Evolutionary conservation across 2,888 invertebrate genomes (phyloP), one percentile per base, ranked within the genome.

Genomic region (Sthenelais limicola): DNA sequence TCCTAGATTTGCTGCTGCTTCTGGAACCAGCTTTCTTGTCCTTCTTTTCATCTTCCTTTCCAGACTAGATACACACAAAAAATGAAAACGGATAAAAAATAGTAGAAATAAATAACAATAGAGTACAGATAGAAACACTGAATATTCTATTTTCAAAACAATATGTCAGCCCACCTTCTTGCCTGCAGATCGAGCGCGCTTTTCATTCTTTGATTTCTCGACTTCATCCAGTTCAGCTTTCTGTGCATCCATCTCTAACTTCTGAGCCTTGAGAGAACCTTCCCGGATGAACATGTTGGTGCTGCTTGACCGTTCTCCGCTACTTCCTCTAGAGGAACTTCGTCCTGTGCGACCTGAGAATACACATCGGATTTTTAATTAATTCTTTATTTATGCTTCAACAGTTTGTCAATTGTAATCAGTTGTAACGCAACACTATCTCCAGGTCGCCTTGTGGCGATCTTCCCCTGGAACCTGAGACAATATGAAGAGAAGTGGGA

Each of bases 211-310:
- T 4, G 72, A 77, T 68, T 78, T 77, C 71, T 86, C 86, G 70
- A 83, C 83, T 62, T 85, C 86, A 4, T 85, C 87, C 48, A 84
- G 85, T 71, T 86, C 86, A 7, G 79, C 78, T 56, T 81, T 82
- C 0, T 81, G n/a, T 54, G 75, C 76, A 7, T 85, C 84, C 73
- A 82, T 82, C 52, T 87, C 87, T 54, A 80, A 78, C 71, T 85
- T 84, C 80, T 78, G 80, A 0, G 86, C 85, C 74, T 87, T 87
- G 52, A 87, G 77, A 5, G 86, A 86, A 35, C 82, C 82, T 3
- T 78, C 78, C 15, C 85, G 77, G 32, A 87, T 77, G 71, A 83
- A 85, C 43, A 80, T 77, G 73, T 76, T 75, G 79, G 77, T 24
- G 77, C 77, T 24, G 75, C 72, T 15, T 0, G 79, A 76, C 0